Evolutionary conservation across 2,797 vertebrate species (phyloP).

Genomic region (Vespertilio murinus): DNA sequence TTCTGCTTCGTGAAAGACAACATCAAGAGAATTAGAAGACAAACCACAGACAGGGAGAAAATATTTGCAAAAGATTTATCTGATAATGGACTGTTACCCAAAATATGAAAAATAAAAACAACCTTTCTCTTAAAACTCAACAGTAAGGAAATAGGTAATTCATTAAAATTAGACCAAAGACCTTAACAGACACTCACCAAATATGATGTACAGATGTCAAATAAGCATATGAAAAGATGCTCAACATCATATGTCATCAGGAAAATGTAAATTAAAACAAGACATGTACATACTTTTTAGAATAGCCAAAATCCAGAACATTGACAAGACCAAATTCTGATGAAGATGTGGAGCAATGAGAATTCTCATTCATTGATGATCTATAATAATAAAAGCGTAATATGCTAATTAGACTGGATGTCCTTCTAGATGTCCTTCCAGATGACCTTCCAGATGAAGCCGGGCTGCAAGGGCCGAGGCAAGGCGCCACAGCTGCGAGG

Average conservation of each 20-base stretch:
- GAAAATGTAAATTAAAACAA: neutral
- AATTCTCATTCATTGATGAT: neutral
- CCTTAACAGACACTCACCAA: neutral
- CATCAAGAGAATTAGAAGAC: neutral
- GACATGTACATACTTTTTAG: neutral
- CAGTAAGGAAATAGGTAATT: neutral
- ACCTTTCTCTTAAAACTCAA: neutral
- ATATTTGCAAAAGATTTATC: neutral
- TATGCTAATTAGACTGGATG: too few relatives aligned
- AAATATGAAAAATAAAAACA: neutral
- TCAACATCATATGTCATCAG: neutral
- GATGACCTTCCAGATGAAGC: too few relatives aligned
- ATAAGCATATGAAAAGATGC: neutral
- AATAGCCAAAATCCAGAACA: neutral
- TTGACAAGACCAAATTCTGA: neutral
- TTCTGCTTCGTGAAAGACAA: neutral
- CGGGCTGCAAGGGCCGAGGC: too few relatives aligned
- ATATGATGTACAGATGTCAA: neutral
- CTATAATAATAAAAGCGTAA: too few relatives aligned
- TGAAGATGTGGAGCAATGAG: neutral
- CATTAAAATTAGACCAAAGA: neutral
- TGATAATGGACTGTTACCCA: neutral
- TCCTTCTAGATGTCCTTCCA: too few relatives aligned
- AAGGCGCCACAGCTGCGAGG: too few relatives aligned
- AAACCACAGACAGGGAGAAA: neutral